Base-by-base conservation (phyloP, 2,888 invertebrate genomes). In the Hirtodrosophila confusa region DNA sequence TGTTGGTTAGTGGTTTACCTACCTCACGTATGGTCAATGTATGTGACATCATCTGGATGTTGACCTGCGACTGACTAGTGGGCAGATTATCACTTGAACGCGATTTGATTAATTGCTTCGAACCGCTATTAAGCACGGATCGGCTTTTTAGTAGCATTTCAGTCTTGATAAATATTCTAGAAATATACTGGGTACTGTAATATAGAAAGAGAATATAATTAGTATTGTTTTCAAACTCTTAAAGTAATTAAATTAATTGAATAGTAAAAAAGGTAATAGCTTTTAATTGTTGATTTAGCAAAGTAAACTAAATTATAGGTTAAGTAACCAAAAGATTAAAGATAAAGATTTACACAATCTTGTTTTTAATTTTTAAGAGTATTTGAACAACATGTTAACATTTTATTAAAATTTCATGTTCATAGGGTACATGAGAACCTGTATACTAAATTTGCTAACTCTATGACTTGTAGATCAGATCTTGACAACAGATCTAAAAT, bases 21-120 rank as follows among this genome's bases (percentile, higher is more conserved):
- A 97, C 97, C 96, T 97, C 97, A 93, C 97, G 93, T 89, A 97
- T 97, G 89, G 97, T 97, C 89, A 97, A 94, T 69, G 97, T 97
- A 91, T 97, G 97, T 49, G 97, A 97, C 94, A 97, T 96, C 97
- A 97, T 97, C 93, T 97, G 97, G 82, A 97, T 97, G 93, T 97
- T 97, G 93, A 96, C 96, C 93, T 97, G 97, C 69, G 97, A 97
- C 92, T 97, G 97, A 93, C 97, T 97, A 90, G 96, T 96, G 83
- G 97, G 97, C 86, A 97, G 93, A 93, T 97, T 97, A 93, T 97
- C 97, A 69, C 95, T 96, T 45, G 97, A 97, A 87, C 97, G 94
- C 78, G 97, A 97, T 89, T 96, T 93, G 61, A 95, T 94, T 90
- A 97, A 93, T 86, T 95, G 95, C 86, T 95, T 94, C 67, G 94